phyloP scores from a whole-genome alignment of 2,888 invertebrate species.

The Laothoe populi region DNA sequence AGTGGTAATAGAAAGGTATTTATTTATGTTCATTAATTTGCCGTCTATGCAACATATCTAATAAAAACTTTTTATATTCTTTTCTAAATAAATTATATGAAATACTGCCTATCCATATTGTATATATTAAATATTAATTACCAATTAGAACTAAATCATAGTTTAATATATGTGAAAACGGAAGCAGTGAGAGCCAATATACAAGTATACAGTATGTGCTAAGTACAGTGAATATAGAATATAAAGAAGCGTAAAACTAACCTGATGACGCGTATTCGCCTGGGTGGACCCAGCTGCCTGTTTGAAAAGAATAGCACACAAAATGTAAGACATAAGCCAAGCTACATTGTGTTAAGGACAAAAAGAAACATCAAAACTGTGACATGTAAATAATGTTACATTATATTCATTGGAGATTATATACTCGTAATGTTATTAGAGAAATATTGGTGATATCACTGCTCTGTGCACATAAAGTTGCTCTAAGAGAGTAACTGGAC shows the following conservation, averaged over 20 bases:
- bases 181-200: slow-evolving; percentile 14
- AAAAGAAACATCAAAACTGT: background rate
- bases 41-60: background rate
- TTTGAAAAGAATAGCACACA: slow-evolving; percentile 39
- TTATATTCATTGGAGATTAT: background rate
- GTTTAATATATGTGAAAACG: background rate
- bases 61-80: no score
- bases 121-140: background rate
- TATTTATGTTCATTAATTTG: background rate
- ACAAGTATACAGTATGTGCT: slow-evolving; percentile 3
- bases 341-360: slow-evolving; percentile 27
- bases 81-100: no score
- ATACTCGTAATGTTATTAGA: background rate
- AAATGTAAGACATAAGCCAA: slow-evolving; percentile 32
- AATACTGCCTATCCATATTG: no score
- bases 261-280: slow-evolving; percentile 99
- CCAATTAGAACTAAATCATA: background rate
- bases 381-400: background rate
- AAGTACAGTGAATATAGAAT: slow-evolving; percentile 28
- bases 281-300: slow-evolving; percentile 99
- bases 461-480: background rate
- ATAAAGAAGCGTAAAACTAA: slow-evolving; percentile 71
- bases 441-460: background rate
- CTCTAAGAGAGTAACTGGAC: no score
- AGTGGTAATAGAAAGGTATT: background rate